Conservation (phyloP, 2,113 vertebrate genomes). For the Circaetus gallicus region DNA sequence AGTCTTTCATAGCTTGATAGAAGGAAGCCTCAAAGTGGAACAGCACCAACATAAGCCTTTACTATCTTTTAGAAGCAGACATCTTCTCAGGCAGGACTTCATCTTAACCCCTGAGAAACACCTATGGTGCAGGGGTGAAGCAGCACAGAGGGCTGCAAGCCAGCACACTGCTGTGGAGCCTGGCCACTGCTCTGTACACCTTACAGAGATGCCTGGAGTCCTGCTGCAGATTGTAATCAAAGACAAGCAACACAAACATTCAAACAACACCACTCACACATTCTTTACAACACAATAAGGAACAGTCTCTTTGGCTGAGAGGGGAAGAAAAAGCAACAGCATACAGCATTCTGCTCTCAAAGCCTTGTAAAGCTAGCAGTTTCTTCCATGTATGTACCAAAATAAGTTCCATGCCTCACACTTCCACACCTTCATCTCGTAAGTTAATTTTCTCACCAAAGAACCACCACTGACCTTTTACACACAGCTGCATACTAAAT, state of each 20-base stretch:
- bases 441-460: not conserved
- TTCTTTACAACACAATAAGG: not conserved
- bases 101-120: not conserved
- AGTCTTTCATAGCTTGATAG: not conserved
- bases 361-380: not conserved
- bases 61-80: not conserved
- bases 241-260: not conserved
- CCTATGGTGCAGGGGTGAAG: not conserved
- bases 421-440: not conserved
- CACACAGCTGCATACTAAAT: not conserved
- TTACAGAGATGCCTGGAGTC: not conserved
- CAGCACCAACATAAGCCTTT: not conserved
- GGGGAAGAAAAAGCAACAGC: not conserved
- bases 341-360: not conserved
- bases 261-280: not conserved
- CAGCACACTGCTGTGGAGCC: not conserved
- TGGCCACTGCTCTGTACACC: not conserved
- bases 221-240: not conserved
- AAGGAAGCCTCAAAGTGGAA: not conserved
- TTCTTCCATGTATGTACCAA: not conserved
- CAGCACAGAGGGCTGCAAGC: not conserved
- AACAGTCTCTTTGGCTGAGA: not conserved
- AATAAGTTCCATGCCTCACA: not conserved
- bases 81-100: not conserved
- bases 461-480: not conserved